phyloP scores from a whole-genome alignment of 2,113 vertebrate species.

The Lepus timidus region DNA sequence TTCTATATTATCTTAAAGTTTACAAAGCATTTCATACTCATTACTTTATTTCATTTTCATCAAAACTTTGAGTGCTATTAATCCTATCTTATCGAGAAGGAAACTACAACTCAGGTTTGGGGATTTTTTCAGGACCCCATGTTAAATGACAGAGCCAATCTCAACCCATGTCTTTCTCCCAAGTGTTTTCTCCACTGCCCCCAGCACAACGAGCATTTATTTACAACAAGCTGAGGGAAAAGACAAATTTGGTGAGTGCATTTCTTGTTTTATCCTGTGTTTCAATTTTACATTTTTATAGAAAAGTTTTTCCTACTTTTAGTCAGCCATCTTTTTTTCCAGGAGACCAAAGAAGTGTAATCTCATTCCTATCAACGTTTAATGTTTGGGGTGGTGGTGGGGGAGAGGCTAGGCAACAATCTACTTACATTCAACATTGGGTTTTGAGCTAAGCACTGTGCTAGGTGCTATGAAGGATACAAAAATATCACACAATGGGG shows the following conservation, averaged over 20 bases:
- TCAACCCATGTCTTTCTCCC: background rate
- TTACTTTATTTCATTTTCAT: conserved; percentile 23
- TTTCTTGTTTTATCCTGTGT: conserved; percentile 6
- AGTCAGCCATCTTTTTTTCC: conserved; percentile 24
- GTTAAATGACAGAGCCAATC: conserved; percentile 29
- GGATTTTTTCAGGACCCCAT: background rate
- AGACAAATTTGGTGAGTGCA: conserved; percentile 33
- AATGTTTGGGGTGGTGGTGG: background rate
- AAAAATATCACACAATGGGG: background rate
- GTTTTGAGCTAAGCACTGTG: conserved; percentile 3
- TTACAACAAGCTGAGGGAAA: background rate
- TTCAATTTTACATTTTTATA: conserved; percentile 59
- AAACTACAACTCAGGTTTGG: background rate
- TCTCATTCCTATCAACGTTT: background rate
- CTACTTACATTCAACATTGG: conserved; percentile 13
- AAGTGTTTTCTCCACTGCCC: conserved; percentile 36
- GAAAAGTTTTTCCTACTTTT: conserved; percentile 51
- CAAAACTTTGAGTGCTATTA: conserved; percentile 9
- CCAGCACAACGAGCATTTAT: background rate
- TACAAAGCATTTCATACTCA: background rate
- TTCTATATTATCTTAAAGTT: background rate
- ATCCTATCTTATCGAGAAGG: background rate
- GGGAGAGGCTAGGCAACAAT: no score
- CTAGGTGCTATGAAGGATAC: background rate
- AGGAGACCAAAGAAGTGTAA: conserved; percentile 33